Evolutionary conservation across 1,140 invertebrate genomes (phyloP).

Genomic region (Calliopsis andreniformis): DNA sequence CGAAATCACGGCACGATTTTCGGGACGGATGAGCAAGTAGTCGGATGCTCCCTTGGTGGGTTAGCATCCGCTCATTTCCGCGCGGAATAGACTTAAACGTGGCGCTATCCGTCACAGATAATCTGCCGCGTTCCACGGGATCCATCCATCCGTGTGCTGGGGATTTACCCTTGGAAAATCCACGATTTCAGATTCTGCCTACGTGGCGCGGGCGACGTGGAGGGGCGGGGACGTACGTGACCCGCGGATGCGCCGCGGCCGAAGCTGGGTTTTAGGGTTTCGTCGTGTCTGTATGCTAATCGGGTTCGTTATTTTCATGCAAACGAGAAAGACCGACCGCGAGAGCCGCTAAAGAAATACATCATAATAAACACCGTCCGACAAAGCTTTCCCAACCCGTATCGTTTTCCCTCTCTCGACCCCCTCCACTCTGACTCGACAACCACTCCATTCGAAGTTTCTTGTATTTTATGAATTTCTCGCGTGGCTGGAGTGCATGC

Average conservation of each 20-base stretch:
- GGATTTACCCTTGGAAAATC: slow-evolving; percentile 8
- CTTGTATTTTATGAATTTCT: slow-evolving; percentile 12
- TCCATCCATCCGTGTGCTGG: not conserved
- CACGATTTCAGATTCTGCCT: slow-evolving; percentile 42
- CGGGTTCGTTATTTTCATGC: slow-evolving; percentile 51
- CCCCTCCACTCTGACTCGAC: not conserved
- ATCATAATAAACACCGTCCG: slow-evolving; percentile 18
- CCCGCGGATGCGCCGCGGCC: not conserved
- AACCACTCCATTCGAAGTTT: not conserved
- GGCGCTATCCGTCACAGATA: slow-evolving; percentile 63
- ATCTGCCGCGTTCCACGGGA: slow-evolving; percentile 33
- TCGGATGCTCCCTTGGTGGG: not conserved
- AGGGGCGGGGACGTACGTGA: slow-evolving; percentile 6
- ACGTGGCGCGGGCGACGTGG: slow-evolving; percentile 13
- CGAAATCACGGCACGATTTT: slow-evolving; percentile 5
- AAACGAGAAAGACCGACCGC: slow-evolving; percentile 27
- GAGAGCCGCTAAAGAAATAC: slow-evolving; percentile 22
- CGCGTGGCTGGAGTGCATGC: not conserved
- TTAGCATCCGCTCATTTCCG: slow-evolving; percentile 54
- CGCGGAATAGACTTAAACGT: slow-evolving; percentile 53
- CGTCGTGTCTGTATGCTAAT: slow-evolving; percentile 45
- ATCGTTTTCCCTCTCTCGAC: no score
- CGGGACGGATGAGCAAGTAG: not conserved
- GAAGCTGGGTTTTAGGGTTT: slow-evolving; percentile 37
- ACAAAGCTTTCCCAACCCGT: slow-evolving; percentile 4